These are phyloP conservation scores for Ips nitidus DNA, from an alignment of 1,140 invertebrate species.

Conservation along the genomic window DNA sequence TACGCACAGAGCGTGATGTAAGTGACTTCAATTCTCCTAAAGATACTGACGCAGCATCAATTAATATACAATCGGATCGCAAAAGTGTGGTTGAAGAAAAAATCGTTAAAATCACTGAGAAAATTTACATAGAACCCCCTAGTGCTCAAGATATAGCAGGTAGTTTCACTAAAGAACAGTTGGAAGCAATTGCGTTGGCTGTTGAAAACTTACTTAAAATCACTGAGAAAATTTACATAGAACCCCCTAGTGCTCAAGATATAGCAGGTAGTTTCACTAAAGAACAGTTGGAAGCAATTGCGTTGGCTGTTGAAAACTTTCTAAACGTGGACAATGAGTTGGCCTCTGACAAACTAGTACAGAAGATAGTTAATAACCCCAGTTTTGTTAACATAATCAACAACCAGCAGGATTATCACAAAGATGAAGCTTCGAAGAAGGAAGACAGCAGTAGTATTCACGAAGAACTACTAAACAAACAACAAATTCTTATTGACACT, in stretches of 20 bases:
- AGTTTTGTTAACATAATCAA: slow-evolving; percentile 42
- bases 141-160: slow-evolving; percentile 32
- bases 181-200: slow-evolving; percentile 43
- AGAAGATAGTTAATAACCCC: slow-evolving; percentile 49
- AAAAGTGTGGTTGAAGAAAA: slow-evolving; percentile 6
- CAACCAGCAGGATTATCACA: slow-evolving; percentile 23
- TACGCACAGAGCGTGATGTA: neutral
- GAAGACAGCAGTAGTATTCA: slow-evolving; percentile 2
- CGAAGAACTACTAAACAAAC: slow-evolving; percentile 33
- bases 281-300: slow-evolving; percentile 52
- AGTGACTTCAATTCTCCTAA: neutral
- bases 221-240: slow-evolving; percentile 28
- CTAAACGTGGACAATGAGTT: slow-evolving; percentile 35
- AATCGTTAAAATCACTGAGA: slow-evolving; percentile 32
- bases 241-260: slow-evolving; percentile 28
- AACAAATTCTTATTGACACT: slow-evolving; percentile 49
- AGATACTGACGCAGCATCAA: too few relatives aligned
- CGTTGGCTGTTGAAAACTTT: slow-evolving; percentile 44
- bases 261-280: slow-evolving; percentile 43
- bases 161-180: slow-evolving; percentile 48
- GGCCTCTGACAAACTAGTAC: slow-evolving; percentile 45
- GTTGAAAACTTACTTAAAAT: slow-evolving; percentile 31
- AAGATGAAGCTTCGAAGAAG: neutral
- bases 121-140: slow-evolving; percentile 27
- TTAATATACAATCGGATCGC: too few relatives aligned